Evolutionary conservation across 2,888 invertebrate genomes (phyloP).

Genomic region (Aplocera efformata): DNA sequence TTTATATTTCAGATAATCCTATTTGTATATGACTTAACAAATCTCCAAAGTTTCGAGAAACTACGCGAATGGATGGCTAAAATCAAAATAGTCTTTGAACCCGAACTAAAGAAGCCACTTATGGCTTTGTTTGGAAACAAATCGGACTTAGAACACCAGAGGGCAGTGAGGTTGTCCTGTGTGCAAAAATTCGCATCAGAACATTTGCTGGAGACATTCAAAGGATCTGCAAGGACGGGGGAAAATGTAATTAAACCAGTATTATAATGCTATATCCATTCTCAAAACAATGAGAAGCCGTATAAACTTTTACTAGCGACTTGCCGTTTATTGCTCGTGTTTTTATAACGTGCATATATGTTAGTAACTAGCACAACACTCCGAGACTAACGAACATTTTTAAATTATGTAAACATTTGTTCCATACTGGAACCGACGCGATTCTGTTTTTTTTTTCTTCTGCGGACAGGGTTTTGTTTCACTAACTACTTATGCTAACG

Average conservation of each 20-base stretch:
- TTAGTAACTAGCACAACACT: too few relatives aligned
- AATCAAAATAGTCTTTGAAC: constrained; percentile 65
- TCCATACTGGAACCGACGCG: too few relatives aligned
- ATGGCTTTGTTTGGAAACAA: constrained; percentile 85
- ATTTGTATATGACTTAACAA: constrained; percentile 92
- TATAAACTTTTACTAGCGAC: too few relatives aligned
- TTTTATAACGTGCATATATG: too few relatives aligned
- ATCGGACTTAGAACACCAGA: constrained; percentile 87
- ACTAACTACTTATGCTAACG: too few relatives aligned
- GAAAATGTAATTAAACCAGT: constrained; percentile 79
- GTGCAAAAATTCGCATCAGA: constrained; percentile 84
- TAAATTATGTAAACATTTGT: too few relatives aligned
- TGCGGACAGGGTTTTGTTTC: too few relatives aligned
- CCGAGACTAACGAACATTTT: too few relatives aligned
- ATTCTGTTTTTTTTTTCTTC: too few relatives aligned
- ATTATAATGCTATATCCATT: too few relatives aligned
- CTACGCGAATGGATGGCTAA: constrained; percentile 85
- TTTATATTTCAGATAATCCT: constrained; percentile 87
- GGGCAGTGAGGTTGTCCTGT: constrained; percentile 83
- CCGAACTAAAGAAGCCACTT: constrained; percentile 71
- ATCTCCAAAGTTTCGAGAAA: constrained; percentile 88
- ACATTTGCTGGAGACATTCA: constrained; percentile 80
- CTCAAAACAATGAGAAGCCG: too few relatives aligned
- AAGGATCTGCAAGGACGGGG: constrained; percentile 86
- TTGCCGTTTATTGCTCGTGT: too few relatives aligned